Conservation (phyloP, 64 coral and sea anemone genomes). For the Hydrozoanthus tunicans region DNA sequence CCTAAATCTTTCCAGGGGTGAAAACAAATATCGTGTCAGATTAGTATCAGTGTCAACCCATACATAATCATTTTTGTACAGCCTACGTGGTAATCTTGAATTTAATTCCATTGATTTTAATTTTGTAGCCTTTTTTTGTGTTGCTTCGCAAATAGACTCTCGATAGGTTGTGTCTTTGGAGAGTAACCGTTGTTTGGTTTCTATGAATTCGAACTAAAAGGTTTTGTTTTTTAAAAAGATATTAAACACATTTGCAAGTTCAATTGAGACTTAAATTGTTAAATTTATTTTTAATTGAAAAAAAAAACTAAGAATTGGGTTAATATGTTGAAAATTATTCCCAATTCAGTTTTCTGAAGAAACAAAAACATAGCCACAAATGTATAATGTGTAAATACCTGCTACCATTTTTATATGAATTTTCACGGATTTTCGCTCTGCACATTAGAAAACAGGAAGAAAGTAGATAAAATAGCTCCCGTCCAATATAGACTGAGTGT, state of each 20-base stretch:
- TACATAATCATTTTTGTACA: not conserved
- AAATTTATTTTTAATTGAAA: not conserved
- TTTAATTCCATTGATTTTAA: too few relatives aligned
- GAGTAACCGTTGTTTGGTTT: too few relatives aligned
- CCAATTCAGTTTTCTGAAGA: not conserved
- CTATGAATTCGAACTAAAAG: too few relatives aligned
- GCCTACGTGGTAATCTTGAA: too few relatives aligned
- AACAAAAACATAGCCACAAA: not conserved
- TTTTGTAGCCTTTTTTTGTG: too few relatives aligned
- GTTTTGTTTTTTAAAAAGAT: too few relatives aligned
- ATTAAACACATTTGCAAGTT: too few relatives aligned
- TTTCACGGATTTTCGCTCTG: not conserved
- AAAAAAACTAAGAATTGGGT: not conserved
- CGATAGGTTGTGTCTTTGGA: too few relatives aligned
- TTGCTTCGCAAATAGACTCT: too few relatives aligned
- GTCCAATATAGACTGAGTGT: not conserved
- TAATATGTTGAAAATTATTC: not conserved
- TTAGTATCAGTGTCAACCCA: not conserved
- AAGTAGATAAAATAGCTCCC: not conserved
- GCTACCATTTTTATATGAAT: not conserved
- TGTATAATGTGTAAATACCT: slow-evolving; percentile 50
- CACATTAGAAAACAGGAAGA: not conserved
- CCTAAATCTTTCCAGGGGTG: not conserved
- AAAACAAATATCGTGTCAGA: not conserved
- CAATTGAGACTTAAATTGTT: not conserved